These are phyloP conservation scores for Characodon lateralis DNA, from an alignment of 2,797 vertebrate genomes.

Conservation along the genomic window DNA sequence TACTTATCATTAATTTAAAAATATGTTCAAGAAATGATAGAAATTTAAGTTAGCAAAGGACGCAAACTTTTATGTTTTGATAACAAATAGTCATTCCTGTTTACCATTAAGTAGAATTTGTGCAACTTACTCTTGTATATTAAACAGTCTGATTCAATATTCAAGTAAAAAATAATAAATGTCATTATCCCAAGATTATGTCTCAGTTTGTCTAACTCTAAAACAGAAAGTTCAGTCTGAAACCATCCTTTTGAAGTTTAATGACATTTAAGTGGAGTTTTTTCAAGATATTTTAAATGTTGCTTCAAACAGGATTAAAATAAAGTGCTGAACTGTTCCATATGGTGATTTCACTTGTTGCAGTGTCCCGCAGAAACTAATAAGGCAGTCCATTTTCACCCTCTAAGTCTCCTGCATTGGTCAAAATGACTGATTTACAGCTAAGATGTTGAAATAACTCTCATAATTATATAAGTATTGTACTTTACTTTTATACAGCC, in stretches of 20 bases:
- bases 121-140: background rate
- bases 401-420: slow-evolving; percentile 78
- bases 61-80: background rate
- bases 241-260: slow-evolving; percentile 18
- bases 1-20: background rate
- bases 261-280: slow-evolving; percentile 68
- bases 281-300: slow-evolving; percentile 46
- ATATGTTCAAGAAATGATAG: background rate
- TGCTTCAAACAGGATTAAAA: slow-evolving; percentile 61
- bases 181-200: background rate
- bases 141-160: background rate
- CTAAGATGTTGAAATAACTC: slow-evolving; percentile 74
- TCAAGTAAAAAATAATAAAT: background rate
- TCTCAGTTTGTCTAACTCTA: background rate
- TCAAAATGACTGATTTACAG: slow-evolving; percentile 83
- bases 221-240: background rate
- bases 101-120: background rate
- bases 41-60: background rate
- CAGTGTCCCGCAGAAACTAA: slow-evolving; percentile 83
- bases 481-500: slow-evolving; percentile 66
- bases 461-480: slow-evolving; percentile 75
- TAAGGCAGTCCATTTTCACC: slow-evolving; percentile 84
- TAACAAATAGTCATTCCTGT: background rate
- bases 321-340: slow-evolving; percentile 81
- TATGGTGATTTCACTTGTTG: slow-evolving; percentile 80